Evolutionary conservation across 2,113 vertebrate species (phyloP).

Genomic region (Rostratula benghalensis): DNA sequence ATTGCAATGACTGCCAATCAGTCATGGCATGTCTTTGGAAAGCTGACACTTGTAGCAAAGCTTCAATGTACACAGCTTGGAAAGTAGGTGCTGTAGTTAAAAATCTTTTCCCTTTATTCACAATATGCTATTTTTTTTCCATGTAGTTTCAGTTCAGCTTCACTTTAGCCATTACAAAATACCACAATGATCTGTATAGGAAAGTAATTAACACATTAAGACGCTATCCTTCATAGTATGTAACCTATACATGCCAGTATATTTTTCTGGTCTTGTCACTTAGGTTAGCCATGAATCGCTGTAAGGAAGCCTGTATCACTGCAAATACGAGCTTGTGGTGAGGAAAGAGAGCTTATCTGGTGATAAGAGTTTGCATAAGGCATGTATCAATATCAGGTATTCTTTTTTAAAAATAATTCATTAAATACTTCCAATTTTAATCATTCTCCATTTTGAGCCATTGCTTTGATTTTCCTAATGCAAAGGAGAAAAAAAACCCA

Average conservation of each 20-base stretch:
- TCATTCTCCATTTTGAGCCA: neutral
- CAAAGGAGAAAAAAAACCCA: neutral
- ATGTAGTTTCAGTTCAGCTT: neutral
- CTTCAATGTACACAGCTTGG: fast-evolving
- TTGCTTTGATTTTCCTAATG: neutral
- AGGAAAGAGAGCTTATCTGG: neutral
- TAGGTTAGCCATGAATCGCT: neutral
- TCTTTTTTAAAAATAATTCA: neutral
- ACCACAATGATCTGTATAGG: neutral
- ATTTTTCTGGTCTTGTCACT: neutral
- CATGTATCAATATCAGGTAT: neutral
- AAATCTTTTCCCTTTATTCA: neutral
- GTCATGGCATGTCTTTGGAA: neutral
- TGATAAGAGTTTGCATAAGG: neutral
- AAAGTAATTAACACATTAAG: neutral
- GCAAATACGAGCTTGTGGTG: neutral
- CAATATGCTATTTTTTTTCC: neutral
- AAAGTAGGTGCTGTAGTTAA: neutral
- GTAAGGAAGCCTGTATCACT: neutral
- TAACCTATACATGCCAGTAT: neutral
- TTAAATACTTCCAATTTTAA: neutral
- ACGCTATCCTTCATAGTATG: neutral
- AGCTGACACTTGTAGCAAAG: neutral
- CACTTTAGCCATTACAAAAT: neutral
- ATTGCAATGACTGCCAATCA: neutral